phyloP scores from a whole-genome alignment of 2,797 vertebrate species.

The Brachymystax lenok region DNA sequence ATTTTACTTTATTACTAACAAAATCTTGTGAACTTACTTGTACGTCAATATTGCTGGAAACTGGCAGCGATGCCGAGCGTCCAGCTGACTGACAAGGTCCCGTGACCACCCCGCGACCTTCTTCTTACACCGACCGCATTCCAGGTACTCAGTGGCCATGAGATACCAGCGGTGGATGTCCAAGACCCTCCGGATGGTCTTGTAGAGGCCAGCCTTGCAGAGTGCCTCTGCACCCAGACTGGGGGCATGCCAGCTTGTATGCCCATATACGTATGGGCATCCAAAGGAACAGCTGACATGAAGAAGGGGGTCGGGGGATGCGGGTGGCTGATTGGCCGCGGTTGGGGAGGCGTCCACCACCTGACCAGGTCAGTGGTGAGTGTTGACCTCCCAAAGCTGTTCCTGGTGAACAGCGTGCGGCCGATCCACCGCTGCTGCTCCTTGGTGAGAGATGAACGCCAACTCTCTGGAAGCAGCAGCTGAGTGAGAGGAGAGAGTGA shows the following conservation, averaged over 20 bases:
- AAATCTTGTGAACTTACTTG: not conserved
- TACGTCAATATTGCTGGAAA: not conserved
- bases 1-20: not conserved
- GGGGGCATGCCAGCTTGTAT: slow-evolving; percentile 5
- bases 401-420: too few species aligned
- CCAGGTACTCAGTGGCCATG: slow-evolving; percentile 7
- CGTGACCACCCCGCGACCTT: not conserved
- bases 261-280: not conserved
- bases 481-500: too few species aligned
- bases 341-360: too few species aligned
- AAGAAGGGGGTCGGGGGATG: not conserved
- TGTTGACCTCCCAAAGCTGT: too few species aligned
- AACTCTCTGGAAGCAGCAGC: too few species aligned
- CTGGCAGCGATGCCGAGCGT: not conserved
- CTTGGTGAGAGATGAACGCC: too few species aligned
- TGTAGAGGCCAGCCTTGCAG: not conserved
- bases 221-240: not conserved
- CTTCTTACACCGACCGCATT: slow-evolving; percentile 3
- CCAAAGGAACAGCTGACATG: not conserved
- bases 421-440: too few species aligned
- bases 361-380: too few species aligned
- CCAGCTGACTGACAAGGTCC: not conserved
- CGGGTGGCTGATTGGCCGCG: too few species aligned
- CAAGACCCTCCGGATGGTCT: too few species aligned
- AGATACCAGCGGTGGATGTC: not conserved